Conservation (phyloP, 2,888 invertebrate species). For the Zeuzera pyrina region DNA sequence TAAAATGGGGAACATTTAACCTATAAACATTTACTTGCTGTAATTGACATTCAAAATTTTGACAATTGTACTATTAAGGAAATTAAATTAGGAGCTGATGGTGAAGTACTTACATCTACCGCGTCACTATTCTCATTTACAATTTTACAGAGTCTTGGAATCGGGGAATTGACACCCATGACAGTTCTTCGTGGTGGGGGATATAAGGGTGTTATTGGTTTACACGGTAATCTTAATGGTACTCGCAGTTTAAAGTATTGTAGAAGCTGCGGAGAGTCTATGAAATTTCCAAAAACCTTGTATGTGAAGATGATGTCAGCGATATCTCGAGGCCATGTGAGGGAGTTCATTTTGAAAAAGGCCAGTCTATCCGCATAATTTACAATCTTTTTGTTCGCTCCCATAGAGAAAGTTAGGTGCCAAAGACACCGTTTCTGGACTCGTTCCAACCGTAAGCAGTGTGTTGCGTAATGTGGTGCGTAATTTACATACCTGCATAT, state of each 20-base stretch:
- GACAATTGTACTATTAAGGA: no score
- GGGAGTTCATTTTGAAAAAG: not conserved
- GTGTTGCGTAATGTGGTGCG: not conserved
- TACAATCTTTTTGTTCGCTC: not conserved
- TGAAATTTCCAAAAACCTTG: not conserved
- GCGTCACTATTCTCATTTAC: no score
- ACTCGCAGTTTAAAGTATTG: not conserved
- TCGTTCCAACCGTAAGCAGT: not conserved
- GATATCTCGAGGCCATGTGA: not conserved
- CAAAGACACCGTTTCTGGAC: not conserved
- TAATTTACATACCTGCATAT: no score
- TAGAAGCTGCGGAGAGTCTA: not conserved
- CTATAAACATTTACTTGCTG: no score
- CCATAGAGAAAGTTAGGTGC: not conserved
- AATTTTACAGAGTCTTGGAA: no score
- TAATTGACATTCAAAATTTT: no score
- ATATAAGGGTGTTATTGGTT: no score
- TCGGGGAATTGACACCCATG: no score
- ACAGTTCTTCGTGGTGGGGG: no score
- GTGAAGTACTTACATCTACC: no score
- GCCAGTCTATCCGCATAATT: not conserved
- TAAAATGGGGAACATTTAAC: no score
- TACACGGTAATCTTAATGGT: not conserved
- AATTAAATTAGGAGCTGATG: no score
- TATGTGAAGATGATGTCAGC: not conserved